Evolutionary conservation across 2,888 invertebrate species (phyloP).

Genomic region (Morpho deidamia): DNA sequence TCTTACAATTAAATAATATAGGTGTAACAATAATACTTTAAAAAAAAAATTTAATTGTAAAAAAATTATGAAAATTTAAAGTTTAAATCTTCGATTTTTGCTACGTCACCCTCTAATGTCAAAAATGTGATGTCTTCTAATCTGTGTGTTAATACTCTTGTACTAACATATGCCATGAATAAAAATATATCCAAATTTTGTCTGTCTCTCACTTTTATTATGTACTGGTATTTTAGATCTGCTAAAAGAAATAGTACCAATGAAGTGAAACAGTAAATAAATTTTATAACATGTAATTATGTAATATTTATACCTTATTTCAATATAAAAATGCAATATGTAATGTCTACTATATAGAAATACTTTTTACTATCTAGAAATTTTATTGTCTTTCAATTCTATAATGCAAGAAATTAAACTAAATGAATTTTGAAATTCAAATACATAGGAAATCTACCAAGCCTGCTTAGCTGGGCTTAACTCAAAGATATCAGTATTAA

Average conservation of each 20-base stretch:
- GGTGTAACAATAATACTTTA: neutral
- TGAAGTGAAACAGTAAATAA: no score
- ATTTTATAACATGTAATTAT: no score
- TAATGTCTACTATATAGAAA: no score
- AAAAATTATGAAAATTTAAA: slow-evolving; percentile 37
- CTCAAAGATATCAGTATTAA: no score
- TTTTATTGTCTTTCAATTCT: no score
- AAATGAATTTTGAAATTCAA: no score
- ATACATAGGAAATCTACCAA: no score
- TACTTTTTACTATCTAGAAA: no score
- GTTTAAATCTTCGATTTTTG: slow-evolving; percentile 37
- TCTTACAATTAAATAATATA: slow-evolving; percentile 3
- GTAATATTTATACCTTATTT: no score
- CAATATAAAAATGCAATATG: no score
- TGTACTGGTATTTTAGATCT: slow-evolving; percentile 7
- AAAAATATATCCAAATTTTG: slow-evolving; percentile 30
- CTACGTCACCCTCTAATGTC: slow-evolving; percentile 42
- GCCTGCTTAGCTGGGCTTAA: no score
- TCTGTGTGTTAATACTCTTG: slow-evolving; percentile 37
- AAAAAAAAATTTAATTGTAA: neutral
- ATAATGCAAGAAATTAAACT: no score
- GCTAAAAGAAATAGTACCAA: neutral
- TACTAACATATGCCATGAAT: slow-evolving; percentile 30
- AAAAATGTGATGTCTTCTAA: slow-evolving; percentile 44
- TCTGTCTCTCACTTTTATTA: neutral